Evolutionary conservation across 2,797 vertebrate genomes (phyloP), one percentile per base, ranked within the genome.

Genomic region (Dryobates pubescens): DNA sequence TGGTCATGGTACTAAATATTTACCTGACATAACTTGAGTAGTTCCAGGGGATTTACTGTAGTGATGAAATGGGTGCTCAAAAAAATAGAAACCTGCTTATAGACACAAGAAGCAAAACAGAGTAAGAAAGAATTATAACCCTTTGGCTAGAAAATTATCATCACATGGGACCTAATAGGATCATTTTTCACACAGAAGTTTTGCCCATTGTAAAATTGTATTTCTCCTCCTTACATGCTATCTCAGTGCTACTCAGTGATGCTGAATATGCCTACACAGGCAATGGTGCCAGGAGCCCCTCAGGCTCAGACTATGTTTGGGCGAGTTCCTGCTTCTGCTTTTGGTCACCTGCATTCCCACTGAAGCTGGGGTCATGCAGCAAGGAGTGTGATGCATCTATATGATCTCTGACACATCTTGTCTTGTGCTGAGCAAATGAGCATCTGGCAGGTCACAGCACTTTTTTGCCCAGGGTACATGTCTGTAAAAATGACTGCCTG

Each of bases 201-300:
- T 83, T 78, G 14, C 10, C 17, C 8, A 43, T 24, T 83, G 32
- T 45, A 72, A 72, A 75, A 45, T 9, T 12, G 3, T 29, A 24
- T 86, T 94, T 77, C 49, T 70, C 4, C 9, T 88, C 56, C 36
- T 63, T 70, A 61, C 34, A 15, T 2, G 1, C 19, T 57, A 34
- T n/a, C 27, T 51, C 32, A 13, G 41, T 8, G 10, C 15, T 29
- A 5, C 24, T 36, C 41, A 54, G 36, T 30, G 22, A 26, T 14
- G 5, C 22, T 4, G 4, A 13, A 11, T 10, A 41, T 14, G 15
- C 20, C 14, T 24, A 3, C n/a, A 51, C 0, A 0, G 53, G 29
- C 43, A 56, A n/a, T 10, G 49, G 11, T 54, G 36, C 19, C 82
- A 67, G 43, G 2, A 82, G 30, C 9, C 14, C 22, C 51, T 54